Evolutionary conservation across 2,113 vertebrate species (phyloP).

Genomic region (Halichoerus grypus): DNA sequence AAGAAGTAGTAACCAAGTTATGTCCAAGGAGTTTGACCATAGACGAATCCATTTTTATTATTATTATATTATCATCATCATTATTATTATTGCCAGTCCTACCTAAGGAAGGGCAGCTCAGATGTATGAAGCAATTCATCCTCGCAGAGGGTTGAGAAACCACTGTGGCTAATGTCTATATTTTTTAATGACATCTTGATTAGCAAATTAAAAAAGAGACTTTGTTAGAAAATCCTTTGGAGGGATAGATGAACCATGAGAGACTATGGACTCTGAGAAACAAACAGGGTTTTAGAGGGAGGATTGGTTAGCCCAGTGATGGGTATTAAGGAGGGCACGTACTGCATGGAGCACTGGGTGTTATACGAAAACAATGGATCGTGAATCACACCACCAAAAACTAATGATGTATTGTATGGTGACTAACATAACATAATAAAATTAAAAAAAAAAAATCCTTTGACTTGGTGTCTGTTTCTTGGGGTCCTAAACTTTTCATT

Average conservation of each 20-base stretch:
- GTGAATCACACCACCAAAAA: too few relatives aligned
- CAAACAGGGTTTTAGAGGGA: too few relatives aligned
- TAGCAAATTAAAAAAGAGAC: background rate
- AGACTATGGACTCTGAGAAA: too few relatives aligned
- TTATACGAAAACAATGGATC: too few relatives aligned
- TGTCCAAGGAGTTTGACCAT: background rate
- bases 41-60: background rate
- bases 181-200: background rate
- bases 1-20: background rate
- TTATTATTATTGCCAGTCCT: background rate
- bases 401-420: too few relatives aligned
- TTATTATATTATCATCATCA: background rate
- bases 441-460: background rate
- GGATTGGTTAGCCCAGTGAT: too few relatives aligned
- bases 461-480: background rate
- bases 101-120: background rate
- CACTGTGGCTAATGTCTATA: background rate
- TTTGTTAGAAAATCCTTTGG: background rate
- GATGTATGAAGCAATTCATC: background rate
- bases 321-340: too few relatives aligned
- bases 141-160: background rate
- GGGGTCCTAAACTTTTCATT: background rate
- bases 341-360: too few relatives aligned
- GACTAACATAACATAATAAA: too few relatives aligned
- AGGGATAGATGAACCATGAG: too few relatives aligned